A percentile compares a stretch with the other conserved stretches of the same genome.
Evolutionary conservation across 1,140 invertebrate genomes (phyloP).

Genomic region (Drosophila pachea): DNA sequence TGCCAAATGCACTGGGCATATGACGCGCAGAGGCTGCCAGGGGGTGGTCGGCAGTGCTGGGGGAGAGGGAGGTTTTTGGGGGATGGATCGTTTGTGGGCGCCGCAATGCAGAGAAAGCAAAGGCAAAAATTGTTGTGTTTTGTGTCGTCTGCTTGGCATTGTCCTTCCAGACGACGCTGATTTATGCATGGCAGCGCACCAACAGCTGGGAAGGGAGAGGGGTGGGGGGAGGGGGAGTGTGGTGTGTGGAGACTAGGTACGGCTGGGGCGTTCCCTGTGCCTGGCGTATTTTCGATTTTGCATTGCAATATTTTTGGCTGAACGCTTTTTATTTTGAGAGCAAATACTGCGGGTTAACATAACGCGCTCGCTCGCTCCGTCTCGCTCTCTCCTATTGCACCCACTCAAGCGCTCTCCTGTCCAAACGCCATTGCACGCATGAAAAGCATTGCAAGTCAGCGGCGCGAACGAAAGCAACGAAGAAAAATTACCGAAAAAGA

Average conservation of each 20-base stretch:
- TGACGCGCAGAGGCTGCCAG: background rate
- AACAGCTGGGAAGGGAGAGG: slow-evolving; percentile 8
- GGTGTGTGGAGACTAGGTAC: slow-evolving; percentile 18
- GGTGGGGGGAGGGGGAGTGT: background rate
- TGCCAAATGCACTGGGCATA: slow-evolving; percentile 59
- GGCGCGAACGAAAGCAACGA: slow-evolving; percentile 57
- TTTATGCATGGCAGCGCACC: slow-evolving; percentile 60
- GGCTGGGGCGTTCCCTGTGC: slow-evolving; percentile 25
- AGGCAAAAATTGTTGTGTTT: slow-evolving; percentile 70
- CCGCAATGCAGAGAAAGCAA: slow-evolving; percentile 48
- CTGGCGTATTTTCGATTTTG: slow-evolving; percentile 61
- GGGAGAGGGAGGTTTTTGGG: slow-evolving; percentile 12
- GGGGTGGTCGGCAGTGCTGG: background rate
- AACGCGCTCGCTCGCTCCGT: slow-evolving; percentile 3
- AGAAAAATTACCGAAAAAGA: slow-evolving; percentile 69
- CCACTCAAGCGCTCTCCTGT: background rate
- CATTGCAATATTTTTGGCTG: slow-evolving; percentile 73
- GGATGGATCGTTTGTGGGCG: slow-evolving; percentile 31
- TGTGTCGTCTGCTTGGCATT: slow-evolving; percentile 66
- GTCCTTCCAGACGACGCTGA: slow-evolving; percentile 68
- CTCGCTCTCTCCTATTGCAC: background rate
- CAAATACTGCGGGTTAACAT: slow-evolving; percentile 76
- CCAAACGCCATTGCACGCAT: slow-evolving; percentile 57
- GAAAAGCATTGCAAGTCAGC: slow-evolving; percentile 73
- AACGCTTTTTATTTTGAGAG: slow-evolving; percentile 70